Base-by-base conservation (phyloP, 2,888 invertebrate species). In the Conchocele bisecta region DNA sequence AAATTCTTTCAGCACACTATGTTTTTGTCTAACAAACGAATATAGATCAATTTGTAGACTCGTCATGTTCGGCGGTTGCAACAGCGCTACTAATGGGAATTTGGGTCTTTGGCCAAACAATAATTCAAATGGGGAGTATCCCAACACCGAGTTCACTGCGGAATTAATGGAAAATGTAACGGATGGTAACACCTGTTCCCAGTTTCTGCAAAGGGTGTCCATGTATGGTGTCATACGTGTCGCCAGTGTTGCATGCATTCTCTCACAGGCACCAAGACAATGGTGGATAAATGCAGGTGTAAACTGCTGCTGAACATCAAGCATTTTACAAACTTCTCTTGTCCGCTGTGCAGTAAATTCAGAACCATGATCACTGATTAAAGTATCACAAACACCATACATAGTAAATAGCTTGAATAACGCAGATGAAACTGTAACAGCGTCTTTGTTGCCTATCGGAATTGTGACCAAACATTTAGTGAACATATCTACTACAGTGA, bases 401-500 rank as follows among this genome's bases (percentile, higher is more conserved):
- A 15, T 35, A 24, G 67, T 67, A n/a, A 70, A 70, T 24, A 75
- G 22, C 17, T 50, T 7, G 31, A 59, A 69, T 7, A 69, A 46
- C 0, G 42, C 51, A 26, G 50, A 28, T 6, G 63, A 54, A 7
- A 75, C 67, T 20, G 67, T 67, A 7, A 73, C n/a, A n/a, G 75
- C 70, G 61, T 75, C 67, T 17, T 59, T 69, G 29, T 61, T 65
- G 7, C 53, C 48, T 1, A 72, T 37, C 3, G 79, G 64, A 6
- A 65, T 31, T 9, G 68, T 42, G 46, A 57, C 59, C 17, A 75
- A 15, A 33, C 50, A 67, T 51, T 73, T 75, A 24, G 59, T 51
- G 39, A 70, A 73, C 73, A 73, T 73, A 35, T 75, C 72, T 1
- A 59, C 24, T 15, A 60, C 64, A 28, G 74, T 68, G 35, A 64